Percentiles rank a stretch among this genome's conserved stretches.
Conservation (phyloP, 2,797 vertebrate species). For the Ambastaia sidthimunki region DNA sequence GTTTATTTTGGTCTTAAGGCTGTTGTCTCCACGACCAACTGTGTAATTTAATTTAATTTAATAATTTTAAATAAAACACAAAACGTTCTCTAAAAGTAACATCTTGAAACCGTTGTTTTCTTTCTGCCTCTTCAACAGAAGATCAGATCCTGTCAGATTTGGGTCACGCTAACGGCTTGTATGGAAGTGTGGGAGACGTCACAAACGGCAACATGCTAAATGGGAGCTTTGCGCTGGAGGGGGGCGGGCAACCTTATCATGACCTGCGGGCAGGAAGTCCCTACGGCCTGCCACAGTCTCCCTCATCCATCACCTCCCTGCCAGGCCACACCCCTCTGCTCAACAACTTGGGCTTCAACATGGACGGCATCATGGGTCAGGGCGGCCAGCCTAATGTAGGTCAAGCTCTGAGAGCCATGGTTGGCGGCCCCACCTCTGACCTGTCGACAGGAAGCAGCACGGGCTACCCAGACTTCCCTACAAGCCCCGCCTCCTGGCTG, state of each 20-base stretch:
- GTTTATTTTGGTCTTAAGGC: too few species aligned
- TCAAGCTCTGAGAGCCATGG: constrained; percentile 92
- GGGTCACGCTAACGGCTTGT: constrained; percentile 88
- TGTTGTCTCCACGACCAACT: background rate
- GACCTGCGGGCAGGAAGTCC: constrained; percentile 93
- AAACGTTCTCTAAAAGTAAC: too few species aligned
- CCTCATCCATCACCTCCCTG: constrained; percentile 92
- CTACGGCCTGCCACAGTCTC: constrained; percentile 94
- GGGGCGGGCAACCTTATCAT: constrained; percentile 89
- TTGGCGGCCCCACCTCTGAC: constrained; percentile 93
- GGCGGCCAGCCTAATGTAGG: constrained; percentile 88
- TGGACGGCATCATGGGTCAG: constrained; percentile 89
- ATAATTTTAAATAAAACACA: background rate
- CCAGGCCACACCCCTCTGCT: constrained; percentile 92
- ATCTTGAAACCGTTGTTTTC: background rate
- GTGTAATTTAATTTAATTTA: background rate
- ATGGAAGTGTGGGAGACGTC: constrained; percentile 86
- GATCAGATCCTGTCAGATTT: constrained; percentile 97
- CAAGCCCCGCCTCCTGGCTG: constrained; percentile 96
- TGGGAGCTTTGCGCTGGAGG: constrained; percentile 89
- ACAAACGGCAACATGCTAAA: constrained; percentile 85
- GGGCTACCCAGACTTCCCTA: constrained; percentile 98
- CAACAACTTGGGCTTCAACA: constrained; percentile 90
- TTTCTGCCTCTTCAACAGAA: constrained; percentile 75
- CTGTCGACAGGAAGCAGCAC: constrained; percentile 98